Evolutionary conservation across 2,113 vertebrate species (phyloP), one percentile per base, ranked within the genome.

Genomic region (Orientallactaga bullata): DNA sequence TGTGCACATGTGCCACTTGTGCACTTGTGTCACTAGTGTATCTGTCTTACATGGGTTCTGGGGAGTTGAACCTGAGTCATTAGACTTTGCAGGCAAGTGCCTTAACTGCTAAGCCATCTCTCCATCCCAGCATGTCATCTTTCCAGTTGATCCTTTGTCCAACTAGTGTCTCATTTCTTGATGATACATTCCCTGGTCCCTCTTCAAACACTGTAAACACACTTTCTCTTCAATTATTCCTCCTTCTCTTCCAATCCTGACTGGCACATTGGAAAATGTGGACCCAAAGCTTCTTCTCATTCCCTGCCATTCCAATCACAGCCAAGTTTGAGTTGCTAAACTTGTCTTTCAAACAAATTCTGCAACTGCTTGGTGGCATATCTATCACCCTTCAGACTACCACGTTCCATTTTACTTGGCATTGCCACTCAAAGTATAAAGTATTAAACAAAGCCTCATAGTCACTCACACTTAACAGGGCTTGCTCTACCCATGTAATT

Each of bases 271-370:
- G 37, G 24, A 91, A 92, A 89, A 32, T n/a, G 37, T 17, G 35
- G 1, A 18, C 30, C 7, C n/a, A 4, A 21, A 65, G 5, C 23
- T 23, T 66, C 5, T 30, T 81, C 58, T 51, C 47, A 10, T 5
- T 69, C 81, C 77, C 42, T 51, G 39, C 4, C 63, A 28, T 13
- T 71, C 12, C 39, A 17, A 66, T 81, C 28, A 92, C 65, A 88
- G 13, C 32, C 15, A 79, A 76, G 42, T 58, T 37, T 82, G 13
- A 39, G 30, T 71, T 80, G 17, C 15, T 42, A 69, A 77, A 3
- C 20, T 55, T 42, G 47, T 82, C 23, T n/a, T 93, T 69, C 65
- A 78, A 51, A 89, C 42, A 86, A 73, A 74, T 74, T 88, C 69
- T 72, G 20, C 35, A 89, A 3, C 15, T 76, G 5, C 32, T 60